Evolutionary conservation across 2,113 vertebrate genomes (phyloP).

Genomic region (Vimba vimba): DNA sequence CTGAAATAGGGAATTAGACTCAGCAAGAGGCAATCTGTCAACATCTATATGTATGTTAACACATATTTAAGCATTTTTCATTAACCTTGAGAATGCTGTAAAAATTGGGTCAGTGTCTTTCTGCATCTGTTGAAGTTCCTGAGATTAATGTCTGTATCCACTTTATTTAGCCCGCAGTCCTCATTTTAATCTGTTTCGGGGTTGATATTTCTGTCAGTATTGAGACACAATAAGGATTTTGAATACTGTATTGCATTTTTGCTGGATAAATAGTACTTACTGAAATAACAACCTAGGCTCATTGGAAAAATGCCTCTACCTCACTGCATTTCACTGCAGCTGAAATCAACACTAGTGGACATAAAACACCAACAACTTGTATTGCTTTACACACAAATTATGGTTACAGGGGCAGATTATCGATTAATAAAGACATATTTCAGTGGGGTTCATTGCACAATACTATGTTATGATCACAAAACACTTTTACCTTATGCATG

Average conservation of each 20-base stretch:
- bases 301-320: no score
- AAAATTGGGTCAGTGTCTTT: not conserved
- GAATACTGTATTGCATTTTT: not conserved
- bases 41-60: constrained; percentile 17
- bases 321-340: no score
- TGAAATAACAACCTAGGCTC: no score
- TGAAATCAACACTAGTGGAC: no score
- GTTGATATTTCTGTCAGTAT: not conserved
- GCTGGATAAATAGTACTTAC: not conserved
- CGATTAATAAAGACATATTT: no score
- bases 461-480: no score
- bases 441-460: no score
- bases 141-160: not conserved
- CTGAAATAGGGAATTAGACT: constrained; percentile 16
- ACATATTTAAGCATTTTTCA: constrained; percentile 13
- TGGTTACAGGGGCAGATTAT: no score
- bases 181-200: not conserved
- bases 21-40: constrained; percentile 19
- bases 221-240: not conserved
- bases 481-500: no score
- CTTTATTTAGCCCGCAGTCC: no score
- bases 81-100: not conserved
- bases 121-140: not conserved
- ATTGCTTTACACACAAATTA: no score
- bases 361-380: no score